phyloP scores from a whole-genome alignment of 2,888 invertebrate genomes.

The Girardia tigrina region DNA sequence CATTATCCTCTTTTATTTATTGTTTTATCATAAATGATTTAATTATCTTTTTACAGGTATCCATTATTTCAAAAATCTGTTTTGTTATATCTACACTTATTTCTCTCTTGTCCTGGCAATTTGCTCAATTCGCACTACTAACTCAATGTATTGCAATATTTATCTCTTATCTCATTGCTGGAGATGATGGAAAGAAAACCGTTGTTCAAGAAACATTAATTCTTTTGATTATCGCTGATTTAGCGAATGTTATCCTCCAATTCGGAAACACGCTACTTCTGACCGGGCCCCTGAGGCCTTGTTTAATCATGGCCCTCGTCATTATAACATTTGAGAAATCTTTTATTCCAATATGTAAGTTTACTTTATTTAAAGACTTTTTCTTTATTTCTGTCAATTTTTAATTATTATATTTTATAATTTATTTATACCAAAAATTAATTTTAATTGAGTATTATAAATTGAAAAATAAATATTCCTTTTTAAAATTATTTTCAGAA shows the following conservation, averaged over 20 bases:
- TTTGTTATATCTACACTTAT: constrained; percentile 17
- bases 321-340: no score
- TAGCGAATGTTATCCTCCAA: constrained; percentile 44
- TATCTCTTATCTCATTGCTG: constrained; percentile 56
- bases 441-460: no score
- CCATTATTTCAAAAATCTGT: background rate
- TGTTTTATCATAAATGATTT: no score
- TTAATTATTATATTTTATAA: no score
- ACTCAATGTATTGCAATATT: constrained; percentile 65
- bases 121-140: constrained; percentile 67
- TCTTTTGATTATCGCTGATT: background rate
- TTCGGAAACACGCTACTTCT: constrained; percentile 57
- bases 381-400: no score
- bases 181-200: constrained; percentile 42
- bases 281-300: constrained; percentile 38
- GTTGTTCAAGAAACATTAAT: background rate
- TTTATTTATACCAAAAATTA: no score
- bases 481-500: no score
- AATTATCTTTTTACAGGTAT: background rate
- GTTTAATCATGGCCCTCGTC: background rate
- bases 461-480: no score
- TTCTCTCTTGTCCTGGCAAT: constrained; percentile 57
- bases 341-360: no score
- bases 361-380: no score
- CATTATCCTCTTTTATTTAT: no score